Percentiles rank a stretch among this genome's conserved stretches.
Conservation (phyloP, 2,113 vertebrate species). For the Bujurquina vittata region DNA sequence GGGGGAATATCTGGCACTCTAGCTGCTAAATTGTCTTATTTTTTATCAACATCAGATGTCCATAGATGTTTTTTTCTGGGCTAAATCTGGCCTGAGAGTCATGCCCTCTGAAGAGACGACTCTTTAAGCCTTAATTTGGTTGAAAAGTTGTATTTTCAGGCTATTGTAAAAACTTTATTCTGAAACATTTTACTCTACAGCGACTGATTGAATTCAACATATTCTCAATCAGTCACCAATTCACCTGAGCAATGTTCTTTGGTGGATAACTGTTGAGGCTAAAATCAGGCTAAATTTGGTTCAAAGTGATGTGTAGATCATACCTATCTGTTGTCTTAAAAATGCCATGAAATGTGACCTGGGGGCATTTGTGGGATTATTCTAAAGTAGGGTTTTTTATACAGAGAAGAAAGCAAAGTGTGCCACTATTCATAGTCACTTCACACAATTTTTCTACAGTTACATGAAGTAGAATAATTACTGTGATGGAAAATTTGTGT, state of each 20-base stretch:
- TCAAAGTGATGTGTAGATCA: not conserved
- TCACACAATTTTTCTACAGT: not conserved
- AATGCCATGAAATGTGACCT: rapidly evolving
- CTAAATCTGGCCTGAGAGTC: not conserved
- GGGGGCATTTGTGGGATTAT: not conserved
- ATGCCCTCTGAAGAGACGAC: too few species aligned
- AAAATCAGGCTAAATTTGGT: not conserved
- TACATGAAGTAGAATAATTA: too few species aligned
- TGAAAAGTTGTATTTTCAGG: too few species aligned
- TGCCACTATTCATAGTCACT: not conserved
- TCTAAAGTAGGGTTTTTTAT: not conserved
- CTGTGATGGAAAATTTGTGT: too few species aligned
- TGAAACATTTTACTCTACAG: not conserved
- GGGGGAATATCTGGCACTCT: too few species aligned
- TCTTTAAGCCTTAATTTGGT: too few species aligned
- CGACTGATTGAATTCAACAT: not conserved
- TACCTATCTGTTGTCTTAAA: not conserved
- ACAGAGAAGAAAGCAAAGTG: not conserved
- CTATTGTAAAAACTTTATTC: not conserved
- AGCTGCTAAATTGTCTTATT: not conserved
- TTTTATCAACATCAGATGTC: not conserved
- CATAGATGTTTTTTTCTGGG: not conserved
- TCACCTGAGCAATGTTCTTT: too few species aligned
- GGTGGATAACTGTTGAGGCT: not conserved
- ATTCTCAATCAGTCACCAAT: not conserved